These are phyloP conservation scores for Lepidonotus clava DNA, from an alignment of 2,888 invertebrate genomes.

Conservation along the genomic window DNA sequence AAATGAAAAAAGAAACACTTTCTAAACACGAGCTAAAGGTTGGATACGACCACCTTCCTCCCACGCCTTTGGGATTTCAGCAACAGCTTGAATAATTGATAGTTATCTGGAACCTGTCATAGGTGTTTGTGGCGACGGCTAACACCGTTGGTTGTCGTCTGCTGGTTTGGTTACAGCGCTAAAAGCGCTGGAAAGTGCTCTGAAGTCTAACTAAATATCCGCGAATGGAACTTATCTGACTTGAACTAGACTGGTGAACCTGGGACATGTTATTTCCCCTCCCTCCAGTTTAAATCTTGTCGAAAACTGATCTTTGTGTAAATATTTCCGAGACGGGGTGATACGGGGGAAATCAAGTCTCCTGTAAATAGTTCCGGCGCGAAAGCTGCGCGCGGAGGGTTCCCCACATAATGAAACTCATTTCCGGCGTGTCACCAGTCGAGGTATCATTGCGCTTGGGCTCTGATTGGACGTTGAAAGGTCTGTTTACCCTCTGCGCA, in stretches of 20 bases:
- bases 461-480: conserved; percentile 43
- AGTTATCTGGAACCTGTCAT: too few species aligned
- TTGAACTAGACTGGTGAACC: not conserved
- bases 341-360: conserved; percentile 36
- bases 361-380: conserved; percentile 27
- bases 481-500: conserved; percentile 36
- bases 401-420: conserved; percentile 43
- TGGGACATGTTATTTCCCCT: not conserved
- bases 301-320: conserved; percentile 40
- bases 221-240: too few species aligned
- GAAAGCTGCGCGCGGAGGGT: not conserved
- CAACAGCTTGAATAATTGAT: too few species aligned
- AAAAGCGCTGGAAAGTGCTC: too few species aligned
- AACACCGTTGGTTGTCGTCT: too few species aligned
- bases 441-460: conserved; percentile 41
- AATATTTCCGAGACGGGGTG: conserved; percentile 20
- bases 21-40: too few species aligned
- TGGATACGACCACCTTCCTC: too few species aligned
- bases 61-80: too few species aligned
- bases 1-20: too few species aligned
- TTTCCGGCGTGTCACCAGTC: conserved; percentile 44
- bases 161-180: too few species aligned
- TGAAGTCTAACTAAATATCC: too few species aligned
- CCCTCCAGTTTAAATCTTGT: conserved; percentile 8
- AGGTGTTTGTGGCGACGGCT: too few species aligned